These are phyloP conservation scores for Corythoichthys intestinalis DNA, from an alignment of 2,113 vertebrate species.

Conservation along the genomic window DNA sequence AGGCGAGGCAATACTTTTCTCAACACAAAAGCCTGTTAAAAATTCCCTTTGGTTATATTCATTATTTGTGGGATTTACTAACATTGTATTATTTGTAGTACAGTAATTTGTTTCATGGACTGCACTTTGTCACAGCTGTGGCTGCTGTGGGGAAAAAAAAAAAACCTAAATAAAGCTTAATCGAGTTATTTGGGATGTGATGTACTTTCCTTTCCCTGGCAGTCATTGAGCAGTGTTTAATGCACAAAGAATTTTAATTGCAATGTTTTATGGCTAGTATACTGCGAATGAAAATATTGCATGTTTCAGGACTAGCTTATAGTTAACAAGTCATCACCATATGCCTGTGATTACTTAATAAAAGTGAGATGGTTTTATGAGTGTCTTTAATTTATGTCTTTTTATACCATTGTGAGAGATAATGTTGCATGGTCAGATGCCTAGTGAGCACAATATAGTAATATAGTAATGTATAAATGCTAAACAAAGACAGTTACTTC, in stretches of 20 bases:
- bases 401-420: not conserved
- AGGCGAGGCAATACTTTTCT: too few relatives aligned
- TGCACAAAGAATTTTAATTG: not conserved
- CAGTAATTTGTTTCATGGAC: too few relatives aligned
- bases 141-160: too few relatives aligned
- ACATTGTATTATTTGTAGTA: too few relatives aligned
- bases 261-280: not conserved
- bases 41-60: too few relatives aligned
- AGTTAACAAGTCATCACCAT: not conserved
- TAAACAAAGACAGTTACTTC: constrained; percentile 24
- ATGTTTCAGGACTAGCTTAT: not conserved
- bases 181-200: too few relatives aligned
- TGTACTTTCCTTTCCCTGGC: not conserved
- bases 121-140: too few relatives aligned
- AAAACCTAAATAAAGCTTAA: too few relatives aligned
- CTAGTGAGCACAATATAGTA: too few relatives aligned
- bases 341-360: not conserved
- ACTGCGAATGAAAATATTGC: not conserved
- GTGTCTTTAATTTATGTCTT: not conserved
- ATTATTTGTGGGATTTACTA: too few relatives aligned
- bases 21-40: too few relatives aligned
- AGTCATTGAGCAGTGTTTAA: not conserved
- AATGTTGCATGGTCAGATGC: too few relatives aligned
- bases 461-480: not conserved
- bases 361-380: not conserved